Evolutionary conservation across 2,888 invertebrate genomes (phyloP).

Genomic region (Limnephilus rhombicus): DNA sequence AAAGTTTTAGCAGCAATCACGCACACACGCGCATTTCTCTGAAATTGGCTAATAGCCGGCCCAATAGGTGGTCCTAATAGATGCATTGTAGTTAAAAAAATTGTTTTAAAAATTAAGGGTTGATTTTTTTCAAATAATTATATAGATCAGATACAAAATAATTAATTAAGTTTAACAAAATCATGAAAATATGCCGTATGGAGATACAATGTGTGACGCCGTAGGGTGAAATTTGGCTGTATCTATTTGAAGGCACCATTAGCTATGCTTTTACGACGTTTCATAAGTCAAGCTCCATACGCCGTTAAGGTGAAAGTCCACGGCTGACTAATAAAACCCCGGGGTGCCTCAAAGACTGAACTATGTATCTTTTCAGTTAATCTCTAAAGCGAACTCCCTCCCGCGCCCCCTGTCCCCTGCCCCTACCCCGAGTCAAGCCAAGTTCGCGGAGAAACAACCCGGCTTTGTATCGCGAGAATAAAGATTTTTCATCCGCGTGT

Average conservation of each 20-base stretch:
- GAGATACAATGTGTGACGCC: not conserved
- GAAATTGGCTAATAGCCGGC: no score
- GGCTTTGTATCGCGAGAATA: not conserved
- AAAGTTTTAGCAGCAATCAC: no score
- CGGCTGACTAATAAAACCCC: conserved; percentile 58
- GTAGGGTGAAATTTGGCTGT: not conserved
- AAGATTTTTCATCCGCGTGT: not conserved
- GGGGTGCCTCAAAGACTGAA: conserved; percentile 39
- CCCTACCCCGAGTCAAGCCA: not conserved
- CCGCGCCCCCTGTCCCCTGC: not conserved
- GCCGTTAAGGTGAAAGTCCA: conserved; percentile 60
- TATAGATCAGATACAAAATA: no score
- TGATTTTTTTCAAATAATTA: no score
- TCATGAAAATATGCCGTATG: not conserved
- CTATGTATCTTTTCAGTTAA: conserved; percentile 47
- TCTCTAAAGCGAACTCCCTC: conserved; percentile 19
- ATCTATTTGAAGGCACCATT: conserved; percentile 35
- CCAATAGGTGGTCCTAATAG: no score
- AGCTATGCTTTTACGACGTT: not conserved
- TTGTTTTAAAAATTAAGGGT: no score
- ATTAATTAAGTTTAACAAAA: not conserved
- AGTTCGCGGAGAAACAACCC: not conserved
- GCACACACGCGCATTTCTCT: no score
- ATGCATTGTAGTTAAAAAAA: no score
- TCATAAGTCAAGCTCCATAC: conserved; percentile 45